These are phyloP conservation scores for Notarius quadriscutis DNA, from an alignment of 2,113 vertebrate species.

Conservation along the genomic window DNA sequence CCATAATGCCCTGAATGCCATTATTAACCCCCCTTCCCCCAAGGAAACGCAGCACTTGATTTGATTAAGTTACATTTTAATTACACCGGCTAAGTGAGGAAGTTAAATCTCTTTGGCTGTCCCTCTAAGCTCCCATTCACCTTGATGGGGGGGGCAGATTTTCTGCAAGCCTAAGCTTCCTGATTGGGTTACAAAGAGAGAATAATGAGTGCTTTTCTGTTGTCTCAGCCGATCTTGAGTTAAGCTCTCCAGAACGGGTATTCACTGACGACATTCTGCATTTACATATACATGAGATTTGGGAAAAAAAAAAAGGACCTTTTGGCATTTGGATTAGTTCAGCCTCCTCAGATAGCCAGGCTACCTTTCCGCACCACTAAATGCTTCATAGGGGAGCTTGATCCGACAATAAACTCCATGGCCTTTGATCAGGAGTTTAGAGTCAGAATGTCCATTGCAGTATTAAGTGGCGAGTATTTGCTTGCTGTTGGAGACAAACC, in stretches of 20 bases:
- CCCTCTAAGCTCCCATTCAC: constrained; percentile 60
- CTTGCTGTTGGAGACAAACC: neutral
- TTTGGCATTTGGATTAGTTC: constrained; percentile 68
- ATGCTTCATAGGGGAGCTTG: constrained; percentile 55
- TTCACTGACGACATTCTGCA: constrained; percentile 54
- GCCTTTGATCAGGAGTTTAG: constrained; percentile 60
- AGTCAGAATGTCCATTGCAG: constrained; percentile 34
- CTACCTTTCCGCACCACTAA: constrained; percentile 64
- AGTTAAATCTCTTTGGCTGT: constrained; percentile 65
- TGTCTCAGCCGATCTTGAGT: constrained; percentile 60
- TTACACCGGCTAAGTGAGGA: constrained; percentile 56
- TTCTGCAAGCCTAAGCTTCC: constrained; percentile 61
- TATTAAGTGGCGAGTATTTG: constrained; percentile 22
- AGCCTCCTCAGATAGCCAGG: constrained; percentile 51
- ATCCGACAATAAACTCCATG: constrained; percentile 49
- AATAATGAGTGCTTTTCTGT: constrained; percentile 71
- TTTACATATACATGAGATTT: constrained; percentile 74
- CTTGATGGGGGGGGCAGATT: constrained; percentile 50
- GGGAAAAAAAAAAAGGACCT: constrained; percentile 57
- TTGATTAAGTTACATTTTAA: constrained; percentile 64
- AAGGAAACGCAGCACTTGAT: constrained; percentile 45
- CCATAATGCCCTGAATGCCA: constrained; percentile 48
- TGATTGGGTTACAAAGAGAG: constrained; percentile 61
- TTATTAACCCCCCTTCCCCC: constrained; percentile 40
- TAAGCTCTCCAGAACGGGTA: constrained; percentile 57